Evolutionary conservation across 2,113 vertebrate species (phyloP), one percentile per base, ranked within the genome.

Genomic region (Sinocyclocheilus grahami): DNA sequence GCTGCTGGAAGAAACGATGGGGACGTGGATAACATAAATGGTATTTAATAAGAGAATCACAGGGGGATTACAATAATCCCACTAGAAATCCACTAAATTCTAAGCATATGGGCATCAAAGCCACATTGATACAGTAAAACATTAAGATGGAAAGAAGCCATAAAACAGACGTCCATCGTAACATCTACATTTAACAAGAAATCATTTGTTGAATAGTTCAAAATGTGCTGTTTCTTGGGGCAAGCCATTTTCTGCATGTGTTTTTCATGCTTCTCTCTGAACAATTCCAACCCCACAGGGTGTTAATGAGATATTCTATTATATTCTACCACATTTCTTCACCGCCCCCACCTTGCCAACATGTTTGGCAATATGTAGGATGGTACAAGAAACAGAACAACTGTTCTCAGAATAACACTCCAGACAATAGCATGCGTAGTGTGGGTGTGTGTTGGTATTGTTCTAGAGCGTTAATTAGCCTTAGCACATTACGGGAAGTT

Each of bases 241-340:
- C 93, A 87, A 93, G 94, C 92, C 88, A 95, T 96, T 94, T 92
- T 89, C 67, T 90, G 93, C 93, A 91, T 93, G 91, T 90, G 91
- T 93, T 91, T 92, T 93, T 86, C 92, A 88, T 92, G 94, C 95
- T 93, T 91, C 90, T 85, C 89, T 92, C 95, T 93, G 92, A 89
- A 58, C 92, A 91, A 90, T 92, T 93, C 92, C 91, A 95, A 94
- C 94, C 96, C 96, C 95, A 95, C 94, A 95, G 96, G 97, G 96
- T 96, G 95, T 94, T 97, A 96, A 97, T 97, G 96, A 97, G 97
- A 98, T 95, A 96, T 93, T 95, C 96, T 95, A 95, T 96, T 96
- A 96, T 96, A 96, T 96, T 96, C 95, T 89, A 94, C 93, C 95
- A 95, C 96, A 96, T 95, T 95, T 96, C 94, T 92, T 93, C 95